phyloP scores from a whole-genome alignment of 2,888 invertebrate genomes.

The Amitus sp. region DNA sequence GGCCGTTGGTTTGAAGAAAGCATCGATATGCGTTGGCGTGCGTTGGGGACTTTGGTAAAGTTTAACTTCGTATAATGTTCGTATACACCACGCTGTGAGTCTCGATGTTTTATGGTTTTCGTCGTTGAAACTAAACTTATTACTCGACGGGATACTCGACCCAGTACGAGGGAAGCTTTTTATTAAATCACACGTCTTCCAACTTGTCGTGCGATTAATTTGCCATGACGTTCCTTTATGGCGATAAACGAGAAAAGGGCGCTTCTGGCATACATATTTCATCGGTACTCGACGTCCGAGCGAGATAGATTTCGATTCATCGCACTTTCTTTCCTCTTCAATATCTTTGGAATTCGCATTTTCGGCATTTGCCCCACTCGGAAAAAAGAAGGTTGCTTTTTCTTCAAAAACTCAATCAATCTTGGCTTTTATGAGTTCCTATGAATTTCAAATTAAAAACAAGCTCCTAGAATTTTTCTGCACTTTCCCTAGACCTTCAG shows the following conservation, averaged over 20 bases:
- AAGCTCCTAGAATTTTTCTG: too few relatives aligned
- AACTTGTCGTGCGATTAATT: slow-evolving; percentile 58
- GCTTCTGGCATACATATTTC: slow-evolving; percentile 50
- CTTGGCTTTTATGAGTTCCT: too few relatives aligned
- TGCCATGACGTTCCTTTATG: slow-evolving; percentile 58
- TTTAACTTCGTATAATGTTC: too few relatives aligned
- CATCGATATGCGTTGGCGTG: too few relatives aligned
- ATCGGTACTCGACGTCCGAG: slow-evolving; percentile 35
- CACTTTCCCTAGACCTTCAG: too few relatives aligned
- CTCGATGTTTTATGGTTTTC: slow-evolving; percentile 61
- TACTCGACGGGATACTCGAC: slow-evolving; percentile 55
- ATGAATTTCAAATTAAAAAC: too few relatives aligned
- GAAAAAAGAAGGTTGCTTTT: too few relatives aligned
- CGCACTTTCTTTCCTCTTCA: slow-evolving; percentile 21
- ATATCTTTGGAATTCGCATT: slow-evolving; percentile 1
- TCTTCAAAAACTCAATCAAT: too few relatives aligned
- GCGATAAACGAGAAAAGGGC: slow-evolving; percentile 42
- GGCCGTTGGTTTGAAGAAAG: too few relatives aligned
- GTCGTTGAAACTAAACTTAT: slow-evolving; percentile 64
- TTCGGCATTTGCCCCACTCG: too few relatives aligned
- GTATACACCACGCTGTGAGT: slow-evolving; percentile 48
- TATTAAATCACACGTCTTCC: slow-evolving; percentile 60
- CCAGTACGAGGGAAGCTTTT: slow-evolving; percentile 51
- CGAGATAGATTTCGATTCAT: slow-evolving; percentile 19
- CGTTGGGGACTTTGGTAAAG: too few relatives aligned